Conservation (phyloP, 2,888 invertebrate species). For the Aelia acuminata region DNA sequence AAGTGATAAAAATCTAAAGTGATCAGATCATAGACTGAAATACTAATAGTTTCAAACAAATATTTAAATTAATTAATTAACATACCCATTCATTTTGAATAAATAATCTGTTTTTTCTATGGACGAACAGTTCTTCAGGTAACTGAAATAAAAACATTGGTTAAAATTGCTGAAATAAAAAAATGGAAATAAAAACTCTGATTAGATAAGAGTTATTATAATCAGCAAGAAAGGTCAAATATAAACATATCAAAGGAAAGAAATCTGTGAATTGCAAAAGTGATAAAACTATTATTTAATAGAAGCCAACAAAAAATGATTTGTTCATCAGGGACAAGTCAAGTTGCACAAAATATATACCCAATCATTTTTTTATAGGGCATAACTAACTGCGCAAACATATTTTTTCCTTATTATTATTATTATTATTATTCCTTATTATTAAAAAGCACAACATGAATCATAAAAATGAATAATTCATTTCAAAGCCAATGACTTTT, state of each 20-base stretch:
- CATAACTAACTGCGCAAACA: no score
- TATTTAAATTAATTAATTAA: not conserved
- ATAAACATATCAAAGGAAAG: not conserved
- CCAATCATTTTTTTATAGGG: not conserved
- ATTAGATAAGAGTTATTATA: slow-evolving; percentile 4
- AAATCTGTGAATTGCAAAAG: not conserved
- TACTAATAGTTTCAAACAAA: not conserved
- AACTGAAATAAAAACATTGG: not conserved
- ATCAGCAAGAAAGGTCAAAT: not conserved
- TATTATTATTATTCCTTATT: no score
- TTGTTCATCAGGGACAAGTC: not conserved
- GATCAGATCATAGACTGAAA: not conserved
- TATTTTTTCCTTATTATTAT: no score
- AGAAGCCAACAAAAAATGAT: not conserved
- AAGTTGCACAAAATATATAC: not conserved
- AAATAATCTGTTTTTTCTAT: not conserved
- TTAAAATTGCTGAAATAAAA: no score
- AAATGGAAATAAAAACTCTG: not conserved
- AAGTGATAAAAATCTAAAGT: no score
- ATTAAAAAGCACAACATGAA: not conserved
- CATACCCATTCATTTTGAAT: not conserved
- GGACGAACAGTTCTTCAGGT: not conserved
- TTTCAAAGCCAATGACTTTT: no score
- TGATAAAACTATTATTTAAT: not conserved
- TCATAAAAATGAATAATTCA: not conserved